Base-by-base conservation (phyloP, 2,888 invertebrate species). In the Homarus gammarus region DNA sequence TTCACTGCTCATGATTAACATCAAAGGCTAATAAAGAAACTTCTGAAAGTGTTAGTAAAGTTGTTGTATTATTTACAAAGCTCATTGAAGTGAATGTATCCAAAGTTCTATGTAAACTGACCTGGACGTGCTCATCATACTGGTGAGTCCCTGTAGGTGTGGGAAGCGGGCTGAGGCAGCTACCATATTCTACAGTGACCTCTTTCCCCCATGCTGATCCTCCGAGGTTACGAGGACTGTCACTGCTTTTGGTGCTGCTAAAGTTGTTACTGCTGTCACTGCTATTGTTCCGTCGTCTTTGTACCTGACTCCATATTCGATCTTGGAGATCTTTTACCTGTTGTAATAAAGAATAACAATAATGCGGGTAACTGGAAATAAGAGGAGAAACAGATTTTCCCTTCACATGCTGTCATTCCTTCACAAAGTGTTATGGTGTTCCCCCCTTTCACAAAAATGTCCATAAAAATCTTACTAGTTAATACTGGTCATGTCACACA, bases 281-380 rank as follows among this genome's bases (percentile, higher is more conserved):
- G 33, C 88, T 89, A 31, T 31, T 78, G 40, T 38, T 77, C 22
- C 84, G 33, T 22, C 51, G 33, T 56, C 70, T 38, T 51, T 70
- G 64, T 5, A 70, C 40, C 33, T 56, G 68, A 22, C 51, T 75
- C 88, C 88, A 89, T 27, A 89, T 40, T 2, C 81, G 75, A 27
- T 83, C 83, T 68, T 89, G 88, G 18, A 89, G 78, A 70, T 70
- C 79, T 44, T 77, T 51, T 12, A 83, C 78, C 86, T 86, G 36
- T 27, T 40, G 27, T 2, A n/a, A 40, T 18, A 56, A 36, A 44
- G n/a, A 36, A 70, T 18, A 36, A 1, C 15, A 2, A 64, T 5
- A 49, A 31, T 49, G n/a, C n/a, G n/a, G n/a, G n/a, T n/a, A n/a
- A n/a, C n/a, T n/a, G n/a, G n/a, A n/a, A n/a, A n/a, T n/a, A n/a